Conservation (phyloP, 2,888 invertebrate genomes). For the Lepidocyrtinus sp. region DNA sequence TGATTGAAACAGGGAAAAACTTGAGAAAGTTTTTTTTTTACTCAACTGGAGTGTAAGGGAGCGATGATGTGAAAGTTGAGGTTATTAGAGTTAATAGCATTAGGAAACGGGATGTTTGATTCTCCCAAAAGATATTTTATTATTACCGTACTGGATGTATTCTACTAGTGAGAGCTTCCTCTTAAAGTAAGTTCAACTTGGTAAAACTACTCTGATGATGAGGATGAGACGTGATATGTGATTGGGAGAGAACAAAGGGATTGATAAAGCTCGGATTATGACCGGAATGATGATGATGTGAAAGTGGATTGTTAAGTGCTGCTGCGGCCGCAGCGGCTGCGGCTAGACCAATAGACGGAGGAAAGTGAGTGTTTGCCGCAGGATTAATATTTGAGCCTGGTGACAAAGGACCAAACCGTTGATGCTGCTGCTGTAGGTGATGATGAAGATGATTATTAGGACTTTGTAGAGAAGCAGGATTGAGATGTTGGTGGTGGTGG, state of each 20-base stretch:
- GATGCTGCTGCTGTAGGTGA: conserved; percentile 24
- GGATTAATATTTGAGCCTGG: conserved; percentile 37
- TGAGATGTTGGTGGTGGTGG: conserved; percentile 16
- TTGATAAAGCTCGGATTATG: conserved; percentile 63
- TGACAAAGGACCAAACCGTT: conserved; percentile 15
- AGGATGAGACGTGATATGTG: conserved; percentile 59
- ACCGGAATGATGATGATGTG: conserved; percentile 47
- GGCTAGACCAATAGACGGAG: conserved; percentile 17
- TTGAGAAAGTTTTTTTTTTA: too few relatives aligned
- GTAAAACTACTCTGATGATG: conserved; percentile 44
- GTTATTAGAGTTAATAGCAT: too few relatives aligned
- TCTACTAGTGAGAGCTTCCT: too few relatives aligned
- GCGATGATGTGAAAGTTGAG: too few relatives aligned
- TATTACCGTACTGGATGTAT: too few relatives aligned
- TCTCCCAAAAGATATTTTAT: too few relatives aligned
- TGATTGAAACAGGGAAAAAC: too few relatives aligned
- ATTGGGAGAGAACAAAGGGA: conserved; percentile 64
- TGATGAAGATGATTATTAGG: conserved; percentile 17
- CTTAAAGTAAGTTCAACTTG: conserved; percentile 48
- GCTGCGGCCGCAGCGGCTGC: conserved; percentile 21
- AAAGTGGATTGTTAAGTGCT: conserved; percentile 6
- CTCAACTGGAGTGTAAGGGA: too few relatives aligned
- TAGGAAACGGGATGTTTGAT: too few relatives aligned
- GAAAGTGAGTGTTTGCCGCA: conserved; percentile 21
- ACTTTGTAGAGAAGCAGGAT: neutral